Base-by-base conservation (phyloP, 2,888 invertebrate species). In the Eucriotettix oculatus region DNA sequence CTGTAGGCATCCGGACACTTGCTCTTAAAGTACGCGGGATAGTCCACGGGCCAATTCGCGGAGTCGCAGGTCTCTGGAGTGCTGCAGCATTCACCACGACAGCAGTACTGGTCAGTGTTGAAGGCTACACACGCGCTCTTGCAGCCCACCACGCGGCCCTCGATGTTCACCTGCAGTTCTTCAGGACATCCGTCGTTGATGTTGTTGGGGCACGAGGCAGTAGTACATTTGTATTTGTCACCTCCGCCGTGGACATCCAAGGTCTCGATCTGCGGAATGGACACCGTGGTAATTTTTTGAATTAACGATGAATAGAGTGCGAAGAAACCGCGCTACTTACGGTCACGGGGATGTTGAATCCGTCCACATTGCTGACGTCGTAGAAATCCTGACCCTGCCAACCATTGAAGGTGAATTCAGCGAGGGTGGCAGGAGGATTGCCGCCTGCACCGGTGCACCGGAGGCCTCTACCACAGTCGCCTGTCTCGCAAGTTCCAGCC, bases 1-100 rank as follows among this genome's bases (percentile, higher is more conserved):
- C 75, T 75, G 69, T 78, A 78, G 12, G 78, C 78, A 59, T 75
- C 73, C 3, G 79, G 78, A 65, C 79, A 79, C 12, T 71, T 68
- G 0, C 66, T 62, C 65, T 78, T 78, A 69, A 78, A 77, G 59
- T 70, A 71, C 2, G 67, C 59, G 52, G 76, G 73, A 64, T 75
- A 76, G 60, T 74, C 64, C 52, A 66, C 64, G 1, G 71, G 68
- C 73, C 73, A 72, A 60, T 69, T 66, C 12, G 66, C 62, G 53
- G 71, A 66, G 52, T 70, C 68, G 66, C 78, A 78, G 9, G 72
- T 75, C 54, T 73, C 68, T 1, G 77, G 76, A 9, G 65, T 69
- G 17, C 69, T 68, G 54, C 54, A 57, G 43, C 43, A 17, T 63
- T 74, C 71, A 0, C 68, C 68, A 40, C 75, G 69, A 66, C 78